These are phyloP conservation scores for Barbus barbus DNA, from an alignment of 2,113 vertebrate genomes.

Conservation along the genomic window DNA sequence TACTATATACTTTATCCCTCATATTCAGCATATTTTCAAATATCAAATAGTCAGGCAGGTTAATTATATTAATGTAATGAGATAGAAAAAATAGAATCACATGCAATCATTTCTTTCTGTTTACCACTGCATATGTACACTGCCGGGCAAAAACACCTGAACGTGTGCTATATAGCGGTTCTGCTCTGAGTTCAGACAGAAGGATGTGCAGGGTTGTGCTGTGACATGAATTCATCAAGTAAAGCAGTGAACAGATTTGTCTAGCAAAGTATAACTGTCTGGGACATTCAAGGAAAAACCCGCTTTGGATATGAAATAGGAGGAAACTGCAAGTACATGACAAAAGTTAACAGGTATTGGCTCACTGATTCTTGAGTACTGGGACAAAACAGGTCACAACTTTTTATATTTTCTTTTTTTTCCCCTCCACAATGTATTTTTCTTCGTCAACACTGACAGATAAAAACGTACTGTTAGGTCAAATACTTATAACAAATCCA, in stretches of 20 bases:
- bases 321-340: not conserved
- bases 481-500: not conserved
- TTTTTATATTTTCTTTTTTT: too few species aligned
- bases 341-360: not conserved
- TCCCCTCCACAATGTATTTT: not conserved
- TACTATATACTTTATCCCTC: constrained; percentile 66
- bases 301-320: not conserved
- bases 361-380: not conserved
- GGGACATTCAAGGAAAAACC: not conserved
- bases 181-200: not conserved
- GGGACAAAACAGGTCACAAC: not conserved
- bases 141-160: constrained; percentile 62
- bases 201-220: constrained; percentile 16
- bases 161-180: constrained; percentile 68
- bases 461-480: not conserved
- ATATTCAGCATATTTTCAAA: constrained; percentile 69
- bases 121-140: constrained; percentile 66
- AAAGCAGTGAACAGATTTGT: not conserved
- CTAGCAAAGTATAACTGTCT: not conserved
- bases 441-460: not conserved
- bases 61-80: constrained; percentile 65
- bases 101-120: constrained; percentile 71
- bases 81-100: constrained; percentile 70
- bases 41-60: constrained; percentile 69
- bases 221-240: not conserved